A percentile compares a stretch with the other conserved stretches of the same genome.
Evolutionary conservation across 2,113 vertebrate genomes (phyloP).

Genomic region (Mungos mungo): DNA sequence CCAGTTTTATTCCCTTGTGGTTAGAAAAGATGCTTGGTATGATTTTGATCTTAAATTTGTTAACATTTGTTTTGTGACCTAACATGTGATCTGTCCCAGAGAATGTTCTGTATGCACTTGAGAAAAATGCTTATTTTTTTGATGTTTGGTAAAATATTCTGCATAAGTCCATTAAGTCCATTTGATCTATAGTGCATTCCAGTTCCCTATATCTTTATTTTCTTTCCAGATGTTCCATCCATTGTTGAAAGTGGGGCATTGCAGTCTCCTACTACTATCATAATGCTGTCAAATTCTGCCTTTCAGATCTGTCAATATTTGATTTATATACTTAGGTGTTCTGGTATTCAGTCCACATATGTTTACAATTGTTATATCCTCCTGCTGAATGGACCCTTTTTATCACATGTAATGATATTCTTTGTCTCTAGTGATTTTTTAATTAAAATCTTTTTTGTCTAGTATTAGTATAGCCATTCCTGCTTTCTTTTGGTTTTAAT

Average conservation of each 20-base stretch:
- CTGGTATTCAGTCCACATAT: background rate
- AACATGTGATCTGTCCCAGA: background rate
- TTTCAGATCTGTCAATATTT: background rate
- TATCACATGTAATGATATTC: background rate
- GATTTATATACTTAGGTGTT: background rate
- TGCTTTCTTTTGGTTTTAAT: background rate
- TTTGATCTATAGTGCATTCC: background rate
- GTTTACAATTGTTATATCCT: background rate
- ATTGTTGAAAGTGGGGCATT: background rate
- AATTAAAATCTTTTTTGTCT: background rate
- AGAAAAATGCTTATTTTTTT: background rate
- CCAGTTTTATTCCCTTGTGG: background rate
- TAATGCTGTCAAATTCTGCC: background rate
- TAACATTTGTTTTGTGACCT: background rate
- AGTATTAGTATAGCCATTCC: background rate
- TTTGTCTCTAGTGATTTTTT: background rate
- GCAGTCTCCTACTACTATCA: background rate
- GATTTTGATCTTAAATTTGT: background rate
- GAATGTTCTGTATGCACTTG: background rate
- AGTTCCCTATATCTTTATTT: background rate
- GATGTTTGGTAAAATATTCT: background rate
- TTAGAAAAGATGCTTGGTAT: background rate
- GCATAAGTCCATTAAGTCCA: background rate
- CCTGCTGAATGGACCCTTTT: background rate
- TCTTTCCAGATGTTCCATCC: background rate